These are phyloP conservation scores for Aleadryas rufinucha DNA, from an alignment of 2,113 vertebrate species.

Conservation along the genomic window DNA sequence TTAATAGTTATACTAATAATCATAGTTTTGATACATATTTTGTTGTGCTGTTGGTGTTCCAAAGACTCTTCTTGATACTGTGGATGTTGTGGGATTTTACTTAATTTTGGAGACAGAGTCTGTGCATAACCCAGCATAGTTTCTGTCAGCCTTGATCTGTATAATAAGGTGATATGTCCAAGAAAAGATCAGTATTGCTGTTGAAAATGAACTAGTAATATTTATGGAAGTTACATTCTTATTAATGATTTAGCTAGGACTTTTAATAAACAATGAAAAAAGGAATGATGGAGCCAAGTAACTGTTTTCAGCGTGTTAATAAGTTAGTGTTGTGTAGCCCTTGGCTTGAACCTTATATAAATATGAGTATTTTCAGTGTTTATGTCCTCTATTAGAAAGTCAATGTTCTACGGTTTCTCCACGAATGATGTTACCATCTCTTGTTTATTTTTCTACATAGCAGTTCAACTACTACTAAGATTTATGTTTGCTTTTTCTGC, in stretches of 20 bases:
- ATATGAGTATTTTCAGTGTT: not conserved
- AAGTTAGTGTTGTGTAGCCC: not conserved
- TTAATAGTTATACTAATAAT: not conserved
- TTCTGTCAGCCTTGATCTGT: not conserved
- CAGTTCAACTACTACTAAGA: not conserved
- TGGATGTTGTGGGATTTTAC: not conserved
- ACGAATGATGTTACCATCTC: not conserved
- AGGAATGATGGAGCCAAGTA: not conserved
- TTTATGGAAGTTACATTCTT: not conserved
- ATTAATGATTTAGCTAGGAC: not conserved
- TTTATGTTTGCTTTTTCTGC: constrained; percentile 68
- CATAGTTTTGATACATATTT: not conserved
- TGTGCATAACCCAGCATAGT: not conserved
- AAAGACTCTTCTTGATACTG: not conserved
- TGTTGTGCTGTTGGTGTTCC: not conserved
- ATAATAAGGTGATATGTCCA: not conserved
- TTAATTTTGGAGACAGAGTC: not conserved
- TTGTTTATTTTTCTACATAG: not conserved
- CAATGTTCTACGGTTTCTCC: not conserved
- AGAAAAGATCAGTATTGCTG: not conserved
- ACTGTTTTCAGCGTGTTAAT: not conserved
- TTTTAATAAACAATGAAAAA: not conserved
- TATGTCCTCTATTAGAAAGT: not conserved
- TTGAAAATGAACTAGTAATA: not conserved
- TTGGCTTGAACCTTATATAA: not conserved